phyloP scores from a whole-genome alignment of 2,113 vertebrate genomes.

The Toxotes chatareus region DNA sequence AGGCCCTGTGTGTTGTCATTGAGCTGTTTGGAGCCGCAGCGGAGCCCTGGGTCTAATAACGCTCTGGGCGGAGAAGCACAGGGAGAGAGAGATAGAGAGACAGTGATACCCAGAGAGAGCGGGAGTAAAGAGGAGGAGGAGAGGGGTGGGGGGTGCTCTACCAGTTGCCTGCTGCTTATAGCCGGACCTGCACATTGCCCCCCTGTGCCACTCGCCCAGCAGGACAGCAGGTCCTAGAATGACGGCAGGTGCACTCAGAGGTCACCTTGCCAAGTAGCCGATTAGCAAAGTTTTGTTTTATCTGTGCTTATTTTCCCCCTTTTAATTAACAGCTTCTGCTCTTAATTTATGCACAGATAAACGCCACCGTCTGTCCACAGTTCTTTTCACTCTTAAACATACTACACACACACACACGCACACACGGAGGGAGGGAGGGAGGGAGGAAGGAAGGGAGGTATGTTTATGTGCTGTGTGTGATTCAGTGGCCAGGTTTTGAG shows the following conservation, averaged over 20 bases:
- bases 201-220: conserved; percentile 56
- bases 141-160: conserved; percentile 23
- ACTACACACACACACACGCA: conserved; percentile 35
- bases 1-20: conserved; percentile 96
- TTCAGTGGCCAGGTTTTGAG: conserved; percentile 76
- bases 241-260: conserved; percentile 47
- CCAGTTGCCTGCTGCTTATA: conserved; percentile 63
- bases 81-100: conserved; percentile 23
- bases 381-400: conserved; percentile 62
- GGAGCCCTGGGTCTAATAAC: conserved; percentile 91
- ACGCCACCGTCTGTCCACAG: conserved; percentile 71
- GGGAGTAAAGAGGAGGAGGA: conserved; percentile 7
- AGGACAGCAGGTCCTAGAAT: conserved; percentile 58
- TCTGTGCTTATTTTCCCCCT: conserved; percentile 26
- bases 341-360: conserved; percentile 77
- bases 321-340: conserved; percentile 74
- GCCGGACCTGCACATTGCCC: conserved; percentile 53
- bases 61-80: conserved; percentile 87
- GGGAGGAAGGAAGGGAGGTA: conserved; percentile 34
- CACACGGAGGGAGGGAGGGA: conserved; percentile 7
- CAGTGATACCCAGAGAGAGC: conserved; percentile 32
- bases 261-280: conserved; percentile 74
- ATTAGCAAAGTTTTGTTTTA: conserved; percentile 68
- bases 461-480: conserved; percentile 62
- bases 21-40: conserved; percentile 96